Base-by-base conservation (phyloP, 2,888 invertebrate species). In the Disparrhopalites patrizii region DNA sequence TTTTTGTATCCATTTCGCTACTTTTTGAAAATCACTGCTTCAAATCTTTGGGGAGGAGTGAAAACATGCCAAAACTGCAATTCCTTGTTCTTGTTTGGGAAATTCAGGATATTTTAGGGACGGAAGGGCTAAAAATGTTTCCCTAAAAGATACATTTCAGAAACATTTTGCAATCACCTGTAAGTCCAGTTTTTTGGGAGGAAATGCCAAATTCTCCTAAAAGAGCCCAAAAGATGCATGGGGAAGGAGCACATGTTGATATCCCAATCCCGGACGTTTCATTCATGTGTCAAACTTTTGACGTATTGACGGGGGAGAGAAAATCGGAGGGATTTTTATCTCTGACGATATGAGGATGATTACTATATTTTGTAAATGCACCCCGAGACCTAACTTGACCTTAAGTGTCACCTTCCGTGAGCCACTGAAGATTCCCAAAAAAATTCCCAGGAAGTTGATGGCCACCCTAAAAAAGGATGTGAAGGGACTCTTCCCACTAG, bases 281-380 rank as follows among this genome's bases (percentile, higher is more conserved):
- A 61, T 61, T 61, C 60, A 61, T 51, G 51, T 61, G 60, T 61
- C 60, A 61, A 23, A 61, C 18, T 36, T 56, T 8, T 18, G 18
- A 20, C 36, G 13, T 56, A 33, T n/a, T n/a, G n/a, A n/a, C n/a
- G n/a, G n/a, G n/a, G n/a, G n/a, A n/a, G n/a, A n/a, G n/a, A n/a
- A n/a, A n/a, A n/a, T n/a, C n/a, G n/a, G n/a, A n/a, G n/a, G n/a
- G n/a, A n/a, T n/a, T n/a, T n/a, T n/a, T n/a, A n/a, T n/a, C n/a
- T n/a, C n/a, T n/a, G n/a, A n/a, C n/a, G n/a, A n/a, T n/a, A n/a
- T n/a, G n/a, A n/a, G n/a, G n/a, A n/a, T n/a, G n/a, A n/a, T n/a
- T n/a, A n/a, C n/a, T n/a, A n/a, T n/a, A n/a, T n/a, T n/a, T n/a
- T n/a, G 23, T 7, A 47, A 13, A 8, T 47, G 20, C 3, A 7